Evolutionary conservation across 2,113 vertebrate genomes (phyloP).

Genomic region (Hiodon tergisus): DNA sequence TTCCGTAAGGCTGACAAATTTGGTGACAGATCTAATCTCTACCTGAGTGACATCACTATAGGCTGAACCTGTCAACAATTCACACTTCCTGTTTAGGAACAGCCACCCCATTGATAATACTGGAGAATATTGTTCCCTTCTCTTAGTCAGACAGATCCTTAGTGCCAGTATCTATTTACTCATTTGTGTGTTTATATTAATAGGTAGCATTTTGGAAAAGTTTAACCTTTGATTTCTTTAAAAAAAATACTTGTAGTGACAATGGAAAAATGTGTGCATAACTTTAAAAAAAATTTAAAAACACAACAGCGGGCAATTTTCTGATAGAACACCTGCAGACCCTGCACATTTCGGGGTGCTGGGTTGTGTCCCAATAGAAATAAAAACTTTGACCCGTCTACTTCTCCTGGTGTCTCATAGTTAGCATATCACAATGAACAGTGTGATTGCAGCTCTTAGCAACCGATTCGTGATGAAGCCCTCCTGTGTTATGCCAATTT

Average conservation of each 20-base stretch:
- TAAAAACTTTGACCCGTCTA: neutral
- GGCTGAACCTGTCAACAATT: neutral
- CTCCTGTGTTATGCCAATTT: neutral
- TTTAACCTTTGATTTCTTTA: no score
- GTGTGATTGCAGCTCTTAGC: neutral
- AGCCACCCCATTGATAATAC: neutral
- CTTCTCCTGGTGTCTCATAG: neutral
- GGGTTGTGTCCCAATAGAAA: neutral
- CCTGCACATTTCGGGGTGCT: neutral
- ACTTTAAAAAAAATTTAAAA: no score
- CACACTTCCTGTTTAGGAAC: slow-evolving; percentile 9
- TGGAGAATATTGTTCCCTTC: neutral
- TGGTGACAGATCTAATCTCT: neutral
- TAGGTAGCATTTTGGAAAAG: no score
- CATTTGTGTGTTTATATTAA: neutral
- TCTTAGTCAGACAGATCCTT: neutral
- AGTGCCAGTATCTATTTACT: neutral
- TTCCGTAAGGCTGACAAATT: neutral
- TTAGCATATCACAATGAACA: neutral
- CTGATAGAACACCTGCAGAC: no score
- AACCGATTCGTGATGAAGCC: neutral
- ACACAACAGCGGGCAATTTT: no score
- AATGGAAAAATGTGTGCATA: no score
- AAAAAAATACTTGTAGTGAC: no score
- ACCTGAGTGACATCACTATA: neutral